Percentiles rank a stretch among this genome's conserved stretches.
phyloP scores from a whole-genome alignment of 2,113 vertebrate genomes.

The Atherinomorus stipes region DNA sequence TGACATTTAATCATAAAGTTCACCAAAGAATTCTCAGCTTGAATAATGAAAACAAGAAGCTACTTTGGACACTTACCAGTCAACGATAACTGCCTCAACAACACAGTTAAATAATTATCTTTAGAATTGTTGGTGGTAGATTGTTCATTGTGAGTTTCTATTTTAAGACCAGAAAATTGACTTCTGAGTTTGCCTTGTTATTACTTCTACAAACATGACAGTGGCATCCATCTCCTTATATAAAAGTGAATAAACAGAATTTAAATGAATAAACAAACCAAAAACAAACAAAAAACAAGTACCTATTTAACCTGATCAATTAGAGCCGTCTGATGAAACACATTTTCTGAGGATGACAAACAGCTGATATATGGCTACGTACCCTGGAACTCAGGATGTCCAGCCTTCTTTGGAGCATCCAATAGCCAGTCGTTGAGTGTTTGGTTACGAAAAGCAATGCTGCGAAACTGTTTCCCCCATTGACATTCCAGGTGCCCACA shows the following conservation, averaged over 20 bases:
- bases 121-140: not conserved
- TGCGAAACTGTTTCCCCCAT: slow-evolving; percentile 98
- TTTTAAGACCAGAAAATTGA: not conserved
- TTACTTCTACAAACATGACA: not conserved
- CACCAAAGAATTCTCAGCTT: too few species aligned
- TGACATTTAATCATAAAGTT: too few species aligned
- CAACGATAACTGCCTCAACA: too few species aligned
- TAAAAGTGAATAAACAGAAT: not conserved
- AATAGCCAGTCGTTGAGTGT: slow-evolving; percentile 98
- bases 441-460: slow-evolving; percentile 97
- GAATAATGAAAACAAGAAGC: too few species aligned
- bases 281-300: not conserved
- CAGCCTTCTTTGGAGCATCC: slow-evolving; percentile 92
- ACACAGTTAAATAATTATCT: not conserved
- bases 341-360: not conserved
- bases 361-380: slow-evolving; percentile 12
- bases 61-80: too few species aligned
- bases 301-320: not conserved
- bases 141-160: not conserved
- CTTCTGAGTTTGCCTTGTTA: not conserved
- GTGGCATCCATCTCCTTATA: not conserved
- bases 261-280: too few species aligned
- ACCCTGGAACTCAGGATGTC: slow-evolving; percentile 94
- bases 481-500: slow-evolving; percentile 96
- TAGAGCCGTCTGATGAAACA: not conserved